Percentiles rank a stretch among this genome's conserved stretches.
Evolutionary conservation across 2,888 invertebrate genomes (phyloP).

Genomic region (Microchrysa polita): DNA sequence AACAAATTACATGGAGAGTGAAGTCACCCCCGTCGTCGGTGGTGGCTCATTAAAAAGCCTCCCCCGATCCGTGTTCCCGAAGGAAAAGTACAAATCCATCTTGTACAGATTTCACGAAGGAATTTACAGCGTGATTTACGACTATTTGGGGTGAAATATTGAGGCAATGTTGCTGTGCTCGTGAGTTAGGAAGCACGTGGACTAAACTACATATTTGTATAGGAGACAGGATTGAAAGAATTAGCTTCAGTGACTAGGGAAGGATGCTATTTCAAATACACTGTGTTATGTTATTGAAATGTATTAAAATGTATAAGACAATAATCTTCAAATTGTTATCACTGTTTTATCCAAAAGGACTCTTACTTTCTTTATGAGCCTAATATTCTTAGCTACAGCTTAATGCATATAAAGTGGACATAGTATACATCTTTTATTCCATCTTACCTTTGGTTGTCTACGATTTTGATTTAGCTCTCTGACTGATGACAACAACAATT

Average conservation of each 20-base stretch:
- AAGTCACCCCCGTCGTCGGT: slow-evolving; percentile 31
- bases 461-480: slow-evolving; percentile 7
- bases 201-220: too few species aligned
- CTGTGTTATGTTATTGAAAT: too few species aligned
- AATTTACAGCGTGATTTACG: slow-evolving; percentile 47
- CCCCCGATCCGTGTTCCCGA: neutral
- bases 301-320: neutral
- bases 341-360: neutral
- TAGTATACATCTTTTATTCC: neutral
- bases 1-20: slow-evolving; percentile 47
- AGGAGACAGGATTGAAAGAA: too few species aligned
- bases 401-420: too few species aligned
- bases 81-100: slow-evolving; percentile 1
- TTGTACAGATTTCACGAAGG: slow-evolving; percentile 11
- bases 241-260: too few species aligned
- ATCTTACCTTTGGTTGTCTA: neutral
- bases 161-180: too few species aligned
- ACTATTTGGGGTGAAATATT: slow-evolving; percentile 41
- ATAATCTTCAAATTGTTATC: neutral
- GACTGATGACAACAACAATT: slow-evolving; percentile 14
- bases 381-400: neutral
- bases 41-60: slow-evolving; percentile 38
- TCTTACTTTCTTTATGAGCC: neutral
- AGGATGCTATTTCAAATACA: too few species aligned
- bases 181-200: too few species aligned